These are phyloP conservation scores for Ylistrum balloti DNA, from an alignment of 1,140 invertebrate species.

Conservation along the genomic window DNA sequence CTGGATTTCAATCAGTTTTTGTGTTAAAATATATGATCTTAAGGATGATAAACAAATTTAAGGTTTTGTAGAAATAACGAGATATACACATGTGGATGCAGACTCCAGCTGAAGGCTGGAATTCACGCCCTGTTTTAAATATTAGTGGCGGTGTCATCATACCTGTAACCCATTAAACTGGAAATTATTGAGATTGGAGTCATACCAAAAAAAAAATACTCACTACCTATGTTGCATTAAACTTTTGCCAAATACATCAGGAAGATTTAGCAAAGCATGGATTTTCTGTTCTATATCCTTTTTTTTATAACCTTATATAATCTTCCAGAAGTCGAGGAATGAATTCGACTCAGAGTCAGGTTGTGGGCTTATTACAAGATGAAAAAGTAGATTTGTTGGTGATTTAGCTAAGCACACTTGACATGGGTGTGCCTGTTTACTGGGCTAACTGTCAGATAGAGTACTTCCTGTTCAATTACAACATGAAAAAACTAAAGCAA, in stretches of 20 bases:
- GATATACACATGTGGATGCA: background rate
- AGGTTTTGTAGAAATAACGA: background rate
- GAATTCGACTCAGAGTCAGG: too few relatives aligned
- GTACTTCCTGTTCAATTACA: too few relatives aligned
- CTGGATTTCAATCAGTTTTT: background rate
- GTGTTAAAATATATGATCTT: background rate
- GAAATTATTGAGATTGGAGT: constrained; percentile 10
- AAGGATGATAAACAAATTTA: background rate
- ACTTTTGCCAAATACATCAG: background rate
- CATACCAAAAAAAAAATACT: background rate
- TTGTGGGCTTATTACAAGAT: too few relatives aligned
- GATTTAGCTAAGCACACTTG: too few relatives aligned
- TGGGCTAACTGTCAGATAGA: too few relatives aligned
- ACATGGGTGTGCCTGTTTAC: too few relatives aligned
- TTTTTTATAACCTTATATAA: too few relatives aligned
- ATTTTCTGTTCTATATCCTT: too few relatives aligned
- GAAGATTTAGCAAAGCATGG: too few relatives aligned
- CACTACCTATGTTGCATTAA: background rate
- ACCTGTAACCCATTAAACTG: constrained; percentile 2
- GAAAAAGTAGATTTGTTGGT: too few relatives aligned
- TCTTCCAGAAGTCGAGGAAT: too few relatives aligned
- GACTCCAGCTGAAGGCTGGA: background rate
- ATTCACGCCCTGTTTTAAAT: background rate
- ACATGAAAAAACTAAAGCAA: too few relatives aligned
- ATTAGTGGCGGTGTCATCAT: background rate